Evolutionary conservation across 2,113 vertebrate species (phyloP).

Genomic region (Hippocampus mohnikei): DNA sequence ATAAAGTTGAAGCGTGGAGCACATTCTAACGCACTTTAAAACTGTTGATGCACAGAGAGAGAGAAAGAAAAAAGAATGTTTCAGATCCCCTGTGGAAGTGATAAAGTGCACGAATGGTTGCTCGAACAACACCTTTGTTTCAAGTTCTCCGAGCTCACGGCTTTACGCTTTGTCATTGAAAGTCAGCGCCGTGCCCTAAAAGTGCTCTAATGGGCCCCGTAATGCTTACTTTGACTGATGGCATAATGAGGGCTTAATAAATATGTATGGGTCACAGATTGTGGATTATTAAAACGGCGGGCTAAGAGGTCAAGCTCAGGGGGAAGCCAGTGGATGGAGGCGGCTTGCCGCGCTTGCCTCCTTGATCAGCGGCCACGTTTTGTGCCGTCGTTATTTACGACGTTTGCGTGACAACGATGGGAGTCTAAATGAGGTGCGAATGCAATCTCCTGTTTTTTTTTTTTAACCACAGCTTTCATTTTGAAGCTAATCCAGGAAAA

Average conservation of each 20-base stretch:
- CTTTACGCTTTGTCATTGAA: slow-evolving; percentile 36
- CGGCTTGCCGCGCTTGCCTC: slow-evolving; percentile 35
- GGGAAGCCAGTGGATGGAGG: slow-evolving; percentile 27
- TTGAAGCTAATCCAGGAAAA: not conserved
- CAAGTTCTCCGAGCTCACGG: slow-evolving; percentile 28
- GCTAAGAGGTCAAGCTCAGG: slow-evolving; percentile 68
- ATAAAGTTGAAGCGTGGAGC: no score
- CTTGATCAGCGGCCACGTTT: slow-evolving; percentile 21
- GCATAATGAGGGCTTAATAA: slow-evolving; percentile 72
- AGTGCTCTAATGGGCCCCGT: slow-evolving; percentile 66
- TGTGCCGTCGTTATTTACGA: slow-evolving; percentile 1
- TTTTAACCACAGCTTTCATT: not conserved
- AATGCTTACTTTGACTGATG: slow-evolving; percentile 72
- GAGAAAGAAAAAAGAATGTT: not conserved
- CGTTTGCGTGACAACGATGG: not conserved
- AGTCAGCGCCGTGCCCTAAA: slow-evolving; percentile 53
- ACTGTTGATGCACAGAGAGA: not conserved
- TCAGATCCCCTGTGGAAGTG: not conserved
- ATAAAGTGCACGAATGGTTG: slow-evolving; percentile 5
- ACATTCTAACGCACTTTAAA: not conserved
- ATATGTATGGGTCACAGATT: slow-evolving; percentile 72
- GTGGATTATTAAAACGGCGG: slow-evolving; percentile 66
- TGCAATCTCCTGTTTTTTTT: not conserved
- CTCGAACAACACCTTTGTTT: slow-evolving; percentile 38
- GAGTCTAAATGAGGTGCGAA: no score